Evolutionary conservation across 2,888 invertebrate genomes (phyloP), one percentile per base, ranked within the genome.

Genomic region (Entomobrya proxima): DNA sequence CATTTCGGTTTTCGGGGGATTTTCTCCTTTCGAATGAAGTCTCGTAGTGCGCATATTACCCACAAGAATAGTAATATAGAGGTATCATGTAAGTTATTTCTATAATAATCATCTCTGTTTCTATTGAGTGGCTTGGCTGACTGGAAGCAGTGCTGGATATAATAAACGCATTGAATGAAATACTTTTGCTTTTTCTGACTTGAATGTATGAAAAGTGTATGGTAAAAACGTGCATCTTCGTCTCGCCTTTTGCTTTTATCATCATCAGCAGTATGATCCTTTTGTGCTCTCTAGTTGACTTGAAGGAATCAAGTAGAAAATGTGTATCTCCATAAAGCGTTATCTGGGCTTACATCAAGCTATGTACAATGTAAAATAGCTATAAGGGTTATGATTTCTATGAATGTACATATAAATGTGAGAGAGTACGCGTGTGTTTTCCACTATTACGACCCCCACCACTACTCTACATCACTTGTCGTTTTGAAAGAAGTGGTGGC

Each of bases 391-490:
- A 78, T 61, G n/a, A n/a, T 58, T 32, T 61, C 2, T 77, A 55
- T 64, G 32, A 24, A 67, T 50, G 32, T 27, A 30, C 18, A 30
- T 50, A n/a, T n/a, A n/a, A n/a, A 35, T 79, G 74, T 24, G 40
- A 58, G 80, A 18, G 30, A 55, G 67, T 67, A 81, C 81, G 74
- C 81, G 81, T 81, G 81, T 79, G 75, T 75, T 78, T 64, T 78
- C 35, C 13, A 52, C 64, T n/a, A 32, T n/a, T 52, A 9, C 21
- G 64, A 15, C 44, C 18, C 47, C 47, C 18, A 37, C 30, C 37
- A 55, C 4, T 21, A 13, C 21, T 44, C 32, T 18, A 40, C 37
- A 18, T 9, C n/a, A n/a, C n/a, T n/a, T n/a, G n/a, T n/a, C n/a
- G n/a, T n/a, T 72, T 58, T 44, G 64, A 69, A 82, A 82, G 82